Conservation (phyloP, 1,140 invertebrate genomes). For the Manduca sexta region DNA sequence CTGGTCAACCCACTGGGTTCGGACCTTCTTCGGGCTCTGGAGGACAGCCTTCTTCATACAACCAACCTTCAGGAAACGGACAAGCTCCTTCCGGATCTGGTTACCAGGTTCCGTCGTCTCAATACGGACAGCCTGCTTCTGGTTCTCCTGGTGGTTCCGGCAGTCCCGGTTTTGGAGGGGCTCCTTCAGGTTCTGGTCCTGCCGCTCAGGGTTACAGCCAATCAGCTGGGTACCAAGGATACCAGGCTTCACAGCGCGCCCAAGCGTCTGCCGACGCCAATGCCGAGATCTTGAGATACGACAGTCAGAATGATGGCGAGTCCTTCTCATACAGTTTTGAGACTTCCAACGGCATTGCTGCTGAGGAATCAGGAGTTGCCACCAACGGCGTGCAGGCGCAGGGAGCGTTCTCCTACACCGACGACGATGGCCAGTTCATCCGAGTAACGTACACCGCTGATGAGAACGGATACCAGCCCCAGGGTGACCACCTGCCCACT, state of each 20-base stretch:
- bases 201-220: not conserved
- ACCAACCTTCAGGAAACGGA: not conserved
- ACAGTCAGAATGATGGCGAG: conserved; percentile 52
- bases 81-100: not conserved
- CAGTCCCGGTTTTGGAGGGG: conserved; percentile 6
- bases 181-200: not conserved
- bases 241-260: conserved; percentile 45
- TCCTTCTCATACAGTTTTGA: conserved; percentile 57
- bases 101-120: not conserved
- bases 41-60: conserved; percentile 2
- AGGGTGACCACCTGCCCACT: conserved; percentile 65
- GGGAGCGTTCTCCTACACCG: conserved; percentile 56
- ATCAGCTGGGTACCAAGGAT: conserved; percentile 13
- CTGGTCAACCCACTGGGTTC: conserved; percentile 9
- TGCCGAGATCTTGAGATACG: conserved; percentile 49
- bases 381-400: conserved; percentile 58
- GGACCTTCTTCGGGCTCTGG: not conserved
- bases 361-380: conserved; percentile 56
- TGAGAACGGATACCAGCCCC: conserved; percentile 82
- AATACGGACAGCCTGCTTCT: conserved; percentile 9
- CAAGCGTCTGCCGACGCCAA: conserved; percentile 48
- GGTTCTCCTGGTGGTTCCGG: conserved; percentile 6
- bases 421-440: conserved; percentile 81
- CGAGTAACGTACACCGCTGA: conserved; percentile 85
- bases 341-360: conserved; percentile 64